Conservation (phyloP, 1,140 invertebrate species). For the Drosophila santomea region DNA sequence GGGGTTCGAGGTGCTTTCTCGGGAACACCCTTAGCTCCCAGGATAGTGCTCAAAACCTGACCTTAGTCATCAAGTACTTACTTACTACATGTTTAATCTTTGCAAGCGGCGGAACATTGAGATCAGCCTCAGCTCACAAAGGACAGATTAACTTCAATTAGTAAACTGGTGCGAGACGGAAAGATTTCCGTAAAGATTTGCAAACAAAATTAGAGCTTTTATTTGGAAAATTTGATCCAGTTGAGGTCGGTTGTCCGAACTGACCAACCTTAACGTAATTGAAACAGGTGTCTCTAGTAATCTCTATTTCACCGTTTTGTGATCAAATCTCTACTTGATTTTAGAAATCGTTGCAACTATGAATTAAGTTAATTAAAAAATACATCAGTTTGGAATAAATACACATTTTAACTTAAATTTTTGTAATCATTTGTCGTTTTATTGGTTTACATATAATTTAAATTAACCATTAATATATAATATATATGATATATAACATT, state of each 20-base stretch:
- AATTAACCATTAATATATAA: constrained; percentile 71
- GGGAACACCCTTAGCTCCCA: neutral
- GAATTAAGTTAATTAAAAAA: neutral
- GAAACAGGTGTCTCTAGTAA: neutral
- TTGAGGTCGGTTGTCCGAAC: neutral
- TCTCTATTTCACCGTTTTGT: no score
- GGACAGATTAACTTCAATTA: constrained; percentile 55
- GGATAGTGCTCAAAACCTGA: constrained; percentile 14
- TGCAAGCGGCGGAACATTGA: neutral
- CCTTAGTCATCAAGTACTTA: constrained; percentile 23
- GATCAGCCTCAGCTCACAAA: constrained; percentile 7
- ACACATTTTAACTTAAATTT: constrained; percentile 24
- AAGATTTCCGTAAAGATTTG: constrained; percentile 54
- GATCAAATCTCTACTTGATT: no score
- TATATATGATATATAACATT: constrained; percentile 73
- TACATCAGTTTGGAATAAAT: constrained; percentile 4
- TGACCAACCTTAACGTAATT: constrained; percentile 37
- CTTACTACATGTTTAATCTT: constrained; percentile 4
- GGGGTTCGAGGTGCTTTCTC: constrained; percentile 12
- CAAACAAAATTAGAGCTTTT: constrained; percentile 30
- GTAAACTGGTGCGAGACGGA: constrained; percentile 52
- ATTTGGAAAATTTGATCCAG: constrained; percentile 24
- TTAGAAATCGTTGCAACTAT: no score
- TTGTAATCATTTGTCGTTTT: constrained; percentile 37
- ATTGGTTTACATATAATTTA: constrained; percentile 47